Evolutionary conservation across 2,888 invertebrate genomes (phyloP).

Genomic region (Synergus umbraculus): DNA sequence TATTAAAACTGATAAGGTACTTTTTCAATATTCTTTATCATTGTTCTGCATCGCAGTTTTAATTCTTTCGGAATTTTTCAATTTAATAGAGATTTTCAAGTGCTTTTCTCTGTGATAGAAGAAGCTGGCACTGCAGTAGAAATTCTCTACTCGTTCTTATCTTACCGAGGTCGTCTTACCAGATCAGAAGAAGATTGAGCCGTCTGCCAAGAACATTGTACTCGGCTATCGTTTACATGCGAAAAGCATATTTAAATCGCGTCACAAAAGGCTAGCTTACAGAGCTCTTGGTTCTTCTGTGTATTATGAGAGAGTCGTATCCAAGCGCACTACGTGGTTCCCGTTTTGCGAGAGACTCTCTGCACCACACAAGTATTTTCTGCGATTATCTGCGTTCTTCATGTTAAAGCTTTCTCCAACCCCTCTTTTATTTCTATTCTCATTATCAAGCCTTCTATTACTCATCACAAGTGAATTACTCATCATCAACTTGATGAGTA

Average conservation of each 20-base stretch:
- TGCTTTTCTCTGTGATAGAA: not conserved
- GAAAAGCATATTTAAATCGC: slow-evolving; percentile 37
- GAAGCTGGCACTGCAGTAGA: not conserved
- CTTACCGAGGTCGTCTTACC: slow-evolving; percentile 7
- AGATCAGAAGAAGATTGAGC: slow-evolving; percentile 51
- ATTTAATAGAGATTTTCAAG: slow-evolving; percentile 1
- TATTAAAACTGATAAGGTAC: not conserved
- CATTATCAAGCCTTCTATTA: not conserved
- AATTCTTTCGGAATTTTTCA: not conserved
- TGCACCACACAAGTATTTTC: slow-evolving; percentile 2
- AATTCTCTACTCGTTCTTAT: slow-evolving; percentile 2
- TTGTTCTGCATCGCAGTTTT: not conserved
- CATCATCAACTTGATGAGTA: slow-evolving; percentile 9
- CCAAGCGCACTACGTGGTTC: slow-evolving; percentile 2
- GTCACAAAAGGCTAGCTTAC: not conserved
- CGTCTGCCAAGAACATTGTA: slow-evolving; percentile 23
- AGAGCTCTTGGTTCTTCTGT: not conserved
- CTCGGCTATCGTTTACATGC: slow-evolving; percentile 16
- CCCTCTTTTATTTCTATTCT: not conserved
- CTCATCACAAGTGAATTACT: too few species aligned
- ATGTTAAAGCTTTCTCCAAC: not conserved
- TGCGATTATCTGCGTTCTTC: not conserved
- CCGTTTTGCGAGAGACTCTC: slow-evolving; percentile 10
- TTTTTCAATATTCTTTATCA: not conserved
- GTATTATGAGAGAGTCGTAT: not conserved